phyloP scores from a whole-genome alignment of 2,797 vertebrate genomes.

The Esox masquinongy region DNA sequence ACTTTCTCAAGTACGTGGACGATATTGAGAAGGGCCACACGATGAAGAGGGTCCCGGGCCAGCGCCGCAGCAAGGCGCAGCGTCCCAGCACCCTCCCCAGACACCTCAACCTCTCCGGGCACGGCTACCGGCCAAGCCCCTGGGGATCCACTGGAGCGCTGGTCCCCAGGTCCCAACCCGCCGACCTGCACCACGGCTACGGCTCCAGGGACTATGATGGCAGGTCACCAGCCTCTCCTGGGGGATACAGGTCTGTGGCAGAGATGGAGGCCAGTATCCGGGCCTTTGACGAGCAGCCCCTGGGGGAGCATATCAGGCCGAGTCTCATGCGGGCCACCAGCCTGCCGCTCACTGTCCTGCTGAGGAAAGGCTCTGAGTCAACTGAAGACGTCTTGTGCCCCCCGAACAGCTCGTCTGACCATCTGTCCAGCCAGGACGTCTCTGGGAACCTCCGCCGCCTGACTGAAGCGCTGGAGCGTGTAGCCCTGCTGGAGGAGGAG shows the following conservation, averaged over 20 bases:
- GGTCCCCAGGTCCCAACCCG: constrained; percentile 66
- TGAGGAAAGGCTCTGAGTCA: constrained; percentile 71
- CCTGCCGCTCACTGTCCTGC: constrained; percentile 83
- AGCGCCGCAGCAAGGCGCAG: constrained; percentile 83
- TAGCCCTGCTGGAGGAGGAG: constrained; percentile 75
- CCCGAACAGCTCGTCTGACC: constrained; percentile 18
- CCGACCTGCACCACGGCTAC: constrained; percentile 62
- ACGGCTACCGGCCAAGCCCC: constrained; percentile 65
- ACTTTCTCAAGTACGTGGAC: constrained; percentile 98
- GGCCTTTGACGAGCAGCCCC: constrained; percentile 72
- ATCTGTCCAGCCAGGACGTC: constrained; percentile 31
- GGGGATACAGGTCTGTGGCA: constrained; percentile 49
- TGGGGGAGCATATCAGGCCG: constrained; percentile 78
- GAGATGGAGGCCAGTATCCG: constrained; percentile 71
- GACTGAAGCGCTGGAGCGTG: constrained; percentile 65
- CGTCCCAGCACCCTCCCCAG: constrained; percentile 88
- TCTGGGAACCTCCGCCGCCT: constrained; percentile 65
- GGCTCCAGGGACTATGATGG: constrained; percentile 48
- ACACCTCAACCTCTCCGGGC: constrained; percentile 86
- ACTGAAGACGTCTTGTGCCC: constrained; percentile 62
- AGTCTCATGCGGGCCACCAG: constrained; percentile 90
- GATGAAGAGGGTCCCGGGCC: constrained; percentile 88
- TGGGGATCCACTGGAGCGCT: constrained; percentile 80
- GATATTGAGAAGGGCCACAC: constrained; percentile 98
- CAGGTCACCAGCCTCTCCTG: constrained; percentile 39